These are phyloP conservation scores for Lamproptera curius DNA, from an alignment of 2,888 invertebrate genomes.

Conservation along the genomic window DNA sequence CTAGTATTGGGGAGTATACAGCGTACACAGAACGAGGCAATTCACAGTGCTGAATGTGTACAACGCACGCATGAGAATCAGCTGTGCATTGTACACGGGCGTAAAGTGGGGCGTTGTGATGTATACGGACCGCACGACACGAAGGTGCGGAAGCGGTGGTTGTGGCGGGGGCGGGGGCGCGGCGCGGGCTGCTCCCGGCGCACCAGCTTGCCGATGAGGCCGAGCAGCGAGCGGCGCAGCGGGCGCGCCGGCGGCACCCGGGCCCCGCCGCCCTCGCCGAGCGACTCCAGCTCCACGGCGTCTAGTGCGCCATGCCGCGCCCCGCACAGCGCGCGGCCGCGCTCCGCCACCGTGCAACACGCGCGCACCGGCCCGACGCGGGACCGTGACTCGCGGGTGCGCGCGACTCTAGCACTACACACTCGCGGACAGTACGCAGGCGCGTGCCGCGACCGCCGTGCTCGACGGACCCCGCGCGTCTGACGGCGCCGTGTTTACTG, in stretches of 20 bases:
- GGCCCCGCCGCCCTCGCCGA: constrained; percentile 85
- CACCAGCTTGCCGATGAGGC: constrained; percentile 81
- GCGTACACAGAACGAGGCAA: too few species aligned
- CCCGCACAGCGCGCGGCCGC: constrained; percentile 61
- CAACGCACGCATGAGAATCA: too few species aligned
- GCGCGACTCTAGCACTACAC: constrained; percentile 30
- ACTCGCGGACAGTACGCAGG: too few species aligned
- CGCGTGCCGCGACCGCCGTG: constrained; percentile 32
- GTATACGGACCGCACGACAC: constrained; percentile 70
- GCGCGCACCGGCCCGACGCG: constrained; percentile 43
- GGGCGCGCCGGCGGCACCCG: constrained; percentile 85
- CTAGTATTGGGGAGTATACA: too few species aligned
- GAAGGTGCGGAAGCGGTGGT: constrained; percentile 76
- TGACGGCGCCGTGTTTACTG: background rate
- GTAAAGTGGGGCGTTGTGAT: too few species aligned
- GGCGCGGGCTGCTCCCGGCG: constrained; percentile 69
- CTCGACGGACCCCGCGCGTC: constrained; percentile 28
- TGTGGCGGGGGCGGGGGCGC: constrained; percentile 69
- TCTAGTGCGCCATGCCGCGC: constrained; percentile 85
- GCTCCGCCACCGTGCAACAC: constrained; percentile 44
- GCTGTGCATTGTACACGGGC: too few species aligned
- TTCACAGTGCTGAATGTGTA: too few species aligned
- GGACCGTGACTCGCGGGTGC: constrained; percentile 41
- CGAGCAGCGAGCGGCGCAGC: constrained; percentile 82
- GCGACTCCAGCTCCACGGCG: constrained; percentile 87